Evolutionary conservation across 2,797 vertebrate genomes (phyloP).

Genomic region (Gallinago solitaria): DNA sequence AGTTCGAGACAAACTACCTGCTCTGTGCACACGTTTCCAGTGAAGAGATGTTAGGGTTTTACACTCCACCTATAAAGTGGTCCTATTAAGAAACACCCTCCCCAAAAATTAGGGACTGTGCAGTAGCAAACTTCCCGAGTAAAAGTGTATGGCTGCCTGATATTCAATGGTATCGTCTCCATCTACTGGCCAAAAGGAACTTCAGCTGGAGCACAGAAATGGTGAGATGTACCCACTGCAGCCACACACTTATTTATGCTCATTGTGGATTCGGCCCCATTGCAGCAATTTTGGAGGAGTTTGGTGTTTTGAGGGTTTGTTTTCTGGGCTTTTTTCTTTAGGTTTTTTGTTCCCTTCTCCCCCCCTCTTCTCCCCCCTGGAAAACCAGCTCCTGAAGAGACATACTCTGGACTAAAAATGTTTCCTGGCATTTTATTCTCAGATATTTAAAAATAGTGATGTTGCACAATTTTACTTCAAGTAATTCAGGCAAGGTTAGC

Average conservation of each 20-base stretch:
- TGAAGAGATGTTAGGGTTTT: background rate
- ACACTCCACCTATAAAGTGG: background rate
- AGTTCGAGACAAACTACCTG: background rate
- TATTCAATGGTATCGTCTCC: background rate
- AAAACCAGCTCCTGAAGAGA: background rate
- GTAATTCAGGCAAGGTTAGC: background rate
- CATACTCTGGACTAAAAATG: background rate
- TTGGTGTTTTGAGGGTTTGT: background rate
- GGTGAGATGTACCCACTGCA: background rate
- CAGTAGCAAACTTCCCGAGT: background rate
- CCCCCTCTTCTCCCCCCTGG: no score
- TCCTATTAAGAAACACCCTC: background rate
- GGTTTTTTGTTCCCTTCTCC: background rate
- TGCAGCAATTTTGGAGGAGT: accelerated
- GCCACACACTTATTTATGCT: accelerated
- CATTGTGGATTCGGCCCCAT: no score
- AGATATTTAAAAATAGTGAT: background rate
- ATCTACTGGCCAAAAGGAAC: slow-evolving; percentile 43
- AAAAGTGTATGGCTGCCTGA: accelerated
- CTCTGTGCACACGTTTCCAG: background rate
- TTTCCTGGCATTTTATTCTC: background rate
- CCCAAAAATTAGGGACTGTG: background rate
- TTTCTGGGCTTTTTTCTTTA: background rate
- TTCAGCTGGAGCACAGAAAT: background rate
- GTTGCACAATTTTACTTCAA: background rate